phyloP scores from a whole-genome alignment of 1,140 invertebrate genomes.

The Trichonephila clavata region DNA sequence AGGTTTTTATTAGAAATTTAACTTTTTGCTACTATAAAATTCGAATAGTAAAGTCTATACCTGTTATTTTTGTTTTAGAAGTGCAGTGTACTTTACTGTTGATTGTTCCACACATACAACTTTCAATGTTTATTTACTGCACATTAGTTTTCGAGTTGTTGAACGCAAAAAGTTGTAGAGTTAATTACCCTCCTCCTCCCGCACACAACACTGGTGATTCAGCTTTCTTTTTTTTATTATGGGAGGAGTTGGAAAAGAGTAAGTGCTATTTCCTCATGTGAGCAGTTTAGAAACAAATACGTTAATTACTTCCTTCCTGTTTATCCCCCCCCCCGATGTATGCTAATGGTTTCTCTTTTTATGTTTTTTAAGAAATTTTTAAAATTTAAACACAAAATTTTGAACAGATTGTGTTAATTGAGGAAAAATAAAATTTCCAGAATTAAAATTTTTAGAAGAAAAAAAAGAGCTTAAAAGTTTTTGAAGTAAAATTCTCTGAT shows the following conservation, averaged over 20 bases:
- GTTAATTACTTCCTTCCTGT: slow-evolving; percentile 17
- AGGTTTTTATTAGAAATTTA: no score
- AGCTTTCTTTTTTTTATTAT: background rate
- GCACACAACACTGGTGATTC: background rate
- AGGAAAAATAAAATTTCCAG: no score
- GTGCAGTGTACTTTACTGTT: background rate
- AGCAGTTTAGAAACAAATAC: background rate
- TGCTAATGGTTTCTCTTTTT: background rate
- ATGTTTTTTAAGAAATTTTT: background rate
- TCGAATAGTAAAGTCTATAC: no score
- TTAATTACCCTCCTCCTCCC: background rate
- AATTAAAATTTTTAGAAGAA: no score
- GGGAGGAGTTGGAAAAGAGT: background rate
- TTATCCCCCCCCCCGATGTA: background rate
- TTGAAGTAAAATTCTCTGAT: no score
- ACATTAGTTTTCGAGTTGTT: background rate
- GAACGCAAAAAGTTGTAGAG: background rate
- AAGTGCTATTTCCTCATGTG: background rate
- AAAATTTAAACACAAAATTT: no score
- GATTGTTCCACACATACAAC: background rate
- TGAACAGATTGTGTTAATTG: no score
- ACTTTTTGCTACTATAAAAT: no score
- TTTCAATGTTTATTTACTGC: background rate
- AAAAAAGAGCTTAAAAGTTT: no score
- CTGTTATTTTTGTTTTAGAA: background rate